phyloP scores from a whole-genome alignment of 2,888 invertebrate species.

The Drosophila pseudotalamancana region DNA sequence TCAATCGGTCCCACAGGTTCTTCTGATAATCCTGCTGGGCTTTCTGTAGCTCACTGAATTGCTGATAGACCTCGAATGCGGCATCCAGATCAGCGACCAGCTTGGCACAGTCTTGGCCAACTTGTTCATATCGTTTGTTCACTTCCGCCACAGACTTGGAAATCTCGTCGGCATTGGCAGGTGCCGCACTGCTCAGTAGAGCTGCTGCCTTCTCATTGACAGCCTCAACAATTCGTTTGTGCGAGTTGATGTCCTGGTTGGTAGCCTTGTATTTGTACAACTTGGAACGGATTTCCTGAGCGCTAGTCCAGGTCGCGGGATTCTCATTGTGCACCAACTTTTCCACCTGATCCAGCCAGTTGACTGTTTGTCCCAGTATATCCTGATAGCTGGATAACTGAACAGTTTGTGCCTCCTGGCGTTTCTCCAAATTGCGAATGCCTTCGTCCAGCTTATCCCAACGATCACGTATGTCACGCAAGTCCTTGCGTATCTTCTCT shows the following conservation, averaged over 20 bases:
- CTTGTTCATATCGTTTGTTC: conserved; percentile 90
- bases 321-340: conserved; percentile 90
- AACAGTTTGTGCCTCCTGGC: conserved; percentile 92
- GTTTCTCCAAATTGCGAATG: conserved; percentile 92
- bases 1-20: conserved; percentile 94
- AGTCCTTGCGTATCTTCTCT: conserved; percentile 93
- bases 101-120: conserved; percentile 88
- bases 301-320: conserved; percentile 89
- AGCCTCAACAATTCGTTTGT: conserved; percentile 95
- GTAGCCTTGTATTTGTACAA: conserved; percentile 93
- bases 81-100: conserved; percentile 90
- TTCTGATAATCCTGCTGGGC: conserved; percentile 95
- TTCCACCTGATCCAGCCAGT: conserved; percentile 95
- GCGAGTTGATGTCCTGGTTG: conserved; percentile 94
- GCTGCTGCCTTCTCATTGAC: conserved; percentile 94
- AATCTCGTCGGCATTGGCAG: conserved; percentile 86
- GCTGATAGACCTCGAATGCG: conserved; percentile 92
- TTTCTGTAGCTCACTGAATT: conserved; percentile 94
- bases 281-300: conserved; percentile 93
- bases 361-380: conserved; percentile 90
- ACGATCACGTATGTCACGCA: conserved; percentile 91
- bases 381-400: conserved; percentile 95
- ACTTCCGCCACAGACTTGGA: conserved; percentile 89
- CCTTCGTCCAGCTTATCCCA: conserved; percentile 95
- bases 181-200: conserved; percentile 85